Base-by-base conservation (phyloP, 2,888 invertebrate genomes). In the Temnothorax unifasciatus region DNA sequence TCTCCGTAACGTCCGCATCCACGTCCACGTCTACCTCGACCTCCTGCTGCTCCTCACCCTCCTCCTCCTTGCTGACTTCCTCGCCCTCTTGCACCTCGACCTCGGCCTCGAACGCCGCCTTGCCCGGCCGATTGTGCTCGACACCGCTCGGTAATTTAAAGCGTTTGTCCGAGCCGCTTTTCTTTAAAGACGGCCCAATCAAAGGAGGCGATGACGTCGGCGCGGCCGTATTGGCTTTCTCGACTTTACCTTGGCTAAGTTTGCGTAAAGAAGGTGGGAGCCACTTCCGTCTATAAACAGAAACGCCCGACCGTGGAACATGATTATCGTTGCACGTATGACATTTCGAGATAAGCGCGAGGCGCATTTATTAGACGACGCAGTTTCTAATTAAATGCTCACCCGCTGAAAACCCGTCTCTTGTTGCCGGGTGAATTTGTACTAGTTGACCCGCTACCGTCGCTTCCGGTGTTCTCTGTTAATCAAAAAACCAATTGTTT, bases 401-500 rank as follows among this genome's bases (percentile, higher is more conserved):
- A 98, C 98, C 97, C 97, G 94, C 97, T 97, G 92, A 98, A 98
- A 71, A 97, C 97, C 89, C 98, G 96, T 85, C 98, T 96, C 94
- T 98, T 98, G 94, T 98, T 98, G 75, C 98, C 97, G 38, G 97
- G 97, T 83, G 98, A 98, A 91, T 97, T 97, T 69, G 97, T 97
- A 90, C 96, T 96, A 79, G 95, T 95, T 71, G 95, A 95, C 94
- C 93, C 95, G 93, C 93, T 94, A 93, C 95, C 96, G 91, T 97
- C 97, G 91, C 96, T 97, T 92, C 96, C 96, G 50, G 96, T 95
- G 82, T 96, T 96, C 94, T 97, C 97, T 97, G 96, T 71, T 13
- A 13, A 79, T 71, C 34, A 50, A 79, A 59, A 29, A 8, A 18
- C 2, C 3, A 38, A 5, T 15, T n/a, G 38, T 52, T 34, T 76